These are phyloP conservation scores for Alethe castanea DNA, from an alignment of 2,113 vertebrate species.

Conservation along the genomic window DNA sequence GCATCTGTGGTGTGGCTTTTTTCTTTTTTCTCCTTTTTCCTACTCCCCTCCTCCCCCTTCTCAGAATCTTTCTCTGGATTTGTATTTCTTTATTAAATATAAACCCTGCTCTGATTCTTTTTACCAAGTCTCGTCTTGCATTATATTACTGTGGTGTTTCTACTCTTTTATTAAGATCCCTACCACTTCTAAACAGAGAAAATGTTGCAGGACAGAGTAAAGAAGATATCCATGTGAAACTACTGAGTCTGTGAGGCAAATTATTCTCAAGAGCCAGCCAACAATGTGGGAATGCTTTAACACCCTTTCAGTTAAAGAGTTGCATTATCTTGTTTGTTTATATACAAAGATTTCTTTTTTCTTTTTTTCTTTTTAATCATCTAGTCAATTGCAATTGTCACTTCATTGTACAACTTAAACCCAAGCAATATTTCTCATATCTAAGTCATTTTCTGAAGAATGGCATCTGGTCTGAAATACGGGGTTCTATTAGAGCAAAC, in stretches of 20 bases:
- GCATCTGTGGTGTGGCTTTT: background rate
- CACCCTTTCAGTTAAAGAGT: background rate
- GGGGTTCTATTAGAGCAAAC: background rate
- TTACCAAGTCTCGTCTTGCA: background rate
- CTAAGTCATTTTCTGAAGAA: background rate
- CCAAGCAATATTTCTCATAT: background rate
- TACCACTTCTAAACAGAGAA: background rate
- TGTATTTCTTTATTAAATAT: background rate
- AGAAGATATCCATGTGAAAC: background rate
- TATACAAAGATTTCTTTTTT: background rate
- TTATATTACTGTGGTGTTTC: background rate
- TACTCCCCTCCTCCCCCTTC: background rate
- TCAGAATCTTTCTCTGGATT: slow-evolving; percentile 7
- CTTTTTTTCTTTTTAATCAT: background rate
- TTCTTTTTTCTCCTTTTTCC: background rate
- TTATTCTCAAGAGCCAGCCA: background rate
- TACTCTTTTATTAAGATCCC: background rate
- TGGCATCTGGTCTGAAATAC: background rate
- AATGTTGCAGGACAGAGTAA: background rate
- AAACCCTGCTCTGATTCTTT: background rate
- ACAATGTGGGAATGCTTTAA: background rate
- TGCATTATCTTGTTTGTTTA: background rate
- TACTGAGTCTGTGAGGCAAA: background rate
- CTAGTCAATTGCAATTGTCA: background rate
- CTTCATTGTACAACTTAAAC: background rate